Percentiles rank a stretch among this genome's conserved stretches.
Evolutionary conservation across 2,888 invertebrate genomes (phyloP).

Genomic region (Aspidiotus rigidus): DNA sequence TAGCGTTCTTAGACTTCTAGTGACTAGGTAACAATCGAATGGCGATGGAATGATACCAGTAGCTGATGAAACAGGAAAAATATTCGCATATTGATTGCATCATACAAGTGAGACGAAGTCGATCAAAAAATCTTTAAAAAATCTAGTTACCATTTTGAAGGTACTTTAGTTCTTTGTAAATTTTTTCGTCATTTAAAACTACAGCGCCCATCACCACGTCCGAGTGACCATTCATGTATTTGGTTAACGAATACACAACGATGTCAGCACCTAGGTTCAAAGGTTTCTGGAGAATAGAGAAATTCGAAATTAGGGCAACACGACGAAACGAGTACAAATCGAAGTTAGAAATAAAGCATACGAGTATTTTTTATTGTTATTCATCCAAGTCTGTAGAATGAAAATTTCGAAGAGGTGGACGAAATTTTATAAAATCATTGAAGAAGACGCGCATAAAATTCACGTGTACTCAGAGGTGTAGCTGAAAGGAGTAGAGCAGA

Average conservation of each 20-base stretch:
- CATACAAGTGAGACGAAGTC: too few relatives aligned
- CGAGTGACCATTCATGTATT: conserved; percentile 97
- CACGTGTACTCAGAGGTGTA: too few relatives aligned
- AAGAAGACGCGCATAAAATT: too few relatives aligned
- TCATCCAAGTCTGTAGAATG: too few relatives aligned
- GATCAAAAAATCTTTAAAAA: not conserved
- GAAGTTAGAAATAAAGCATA: too few relatives aligned
- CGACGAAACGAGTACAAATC: too few relatives aligned
- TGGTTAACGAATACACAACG: conserved; percentile 83
- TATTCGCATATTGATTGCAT: not conserved
- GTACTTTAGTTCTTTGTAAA: conserved; percentile 66
- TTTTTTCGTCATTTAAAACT: conserved; percentile 59
- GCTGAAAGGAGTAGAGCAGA: too few relatives aligned
- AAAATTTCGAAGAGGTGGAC: too few relatives aligned
- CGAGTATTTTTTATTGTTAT: too few relatives aligned
- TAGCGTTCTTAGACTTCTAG: conserved; percentile 86
- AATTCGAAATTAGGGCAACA: too few relatives aligned
- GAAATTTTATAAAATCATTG: too few relatives aligned
- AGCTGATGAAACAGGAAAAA: conserved; percentile 48
- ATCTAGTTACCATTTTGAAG: conserved; percentile 67
- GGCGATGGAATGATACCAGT: conserved; percentile 91
- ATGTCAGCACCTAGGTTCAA: conserved; percentile 84
- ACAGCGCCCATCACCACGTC: conserved; percentile 95
- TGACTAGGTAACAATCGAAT: conserved; percentile 90
- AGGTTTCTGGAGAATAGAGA: conserved; percentile 56